Evolutionary conservation across 2,888 invertebrate genomes (phyloP).

Genomic region (Ypsolopha scabrella): DNA sequence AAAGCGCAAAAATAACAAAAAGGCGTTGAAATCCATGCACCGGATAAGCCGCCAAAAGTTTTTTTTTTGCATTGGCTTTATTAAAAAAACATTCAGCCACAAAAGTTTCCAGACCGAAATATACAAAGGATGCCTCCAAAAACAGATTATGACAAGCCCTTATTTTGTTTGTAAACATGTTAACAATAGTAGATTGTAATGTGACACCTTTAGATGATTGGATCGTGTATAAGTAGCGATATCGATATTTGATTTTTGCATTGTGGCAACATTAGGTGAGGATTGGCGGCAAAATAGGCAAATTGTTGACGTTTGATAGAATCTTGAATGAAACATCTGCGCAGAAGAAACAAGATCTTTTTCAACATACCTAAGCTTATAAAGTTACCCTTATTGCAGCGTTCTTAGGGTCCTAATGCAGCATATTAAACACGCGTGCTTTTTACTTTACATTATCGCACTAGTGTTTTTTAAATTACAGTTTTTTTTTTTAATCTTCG

Average conservation of each 20-base stretch:
- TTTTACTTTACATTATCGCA: no score
- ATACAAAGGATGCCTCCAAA: slow-evolving; percentile 56
- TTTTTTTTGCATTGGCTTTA: slow-evolving; percentile 1
- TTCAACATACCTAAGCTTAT: background rate
- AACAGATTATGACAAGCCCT: slow-evolving; percentile 67
- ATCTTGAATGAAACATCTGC: slow-evolving; percentile 41
- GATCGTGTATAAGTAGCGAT: slow-evolving; percentile 45
- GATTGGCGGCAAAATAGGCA: slow-evolving; percentile 52
- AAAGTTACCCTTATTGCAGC: no score
- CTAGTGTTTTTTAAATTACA: no score
- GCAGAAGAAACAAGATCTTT: slow-evolving; percentile 6
- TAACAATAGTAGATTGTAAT: slow-evolving; percentile 53
- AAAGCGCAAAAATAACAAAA: slow-evolving; percentile 56
- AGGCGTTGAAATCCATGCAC: slow-evolving; percentile 67
- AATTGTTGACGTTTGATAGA: slow-evolving; percentile 56
- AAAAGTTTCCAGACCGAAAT: slow-evolving; percentile 59
- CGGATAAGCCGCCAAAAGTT: slow-evolving; percentile 18
- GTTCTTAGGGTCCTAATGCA: no score
- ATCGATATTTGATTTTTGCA: slow-evolving; percentile 50
- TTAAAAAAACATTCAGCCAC: background rate
- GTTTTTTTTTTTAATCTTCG: no score
- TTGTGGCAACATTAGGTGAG: slow-evolving; percentile 32
- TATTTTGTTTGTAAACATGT: slow-evolving; percentile 68
- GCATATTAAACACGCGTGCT: no score
- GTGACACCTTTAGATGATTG: slow-evolving; percentile 62